A percentile compares a stretch with the other conserved stretches of the same genome.
Conservation (phyloP, 2,888 invertebrate species). For the Aphrophora alni region DNA sequence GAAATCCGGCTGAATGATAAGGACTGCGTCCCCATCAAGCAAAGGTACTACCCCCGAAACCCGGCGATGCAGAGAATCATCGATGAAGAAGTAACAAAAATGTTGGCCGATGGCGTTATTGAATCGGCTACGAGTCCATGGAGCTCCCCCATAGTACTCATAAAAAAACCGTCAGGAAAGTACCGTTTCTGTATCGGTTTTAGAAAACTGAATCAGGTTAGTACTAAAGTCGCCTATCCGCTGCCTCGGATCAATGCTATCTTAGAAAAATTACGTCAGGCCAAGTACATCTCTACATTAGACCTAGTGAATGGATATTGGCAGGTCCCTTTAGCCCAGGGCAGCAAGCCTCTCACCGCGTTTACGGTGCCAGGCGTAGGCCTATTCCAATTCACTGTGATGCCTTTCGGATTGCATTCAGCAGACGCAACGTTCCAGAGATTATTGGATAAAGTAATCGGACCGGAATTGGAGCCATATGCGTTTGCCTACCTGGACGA, state of each 20-base stretch:
- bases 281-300: not conserved
- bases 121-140: constrained; percentile 2
- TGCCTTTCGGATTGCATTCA: constrained; percentile 51
- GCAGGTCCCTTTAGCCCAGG: not conserved
- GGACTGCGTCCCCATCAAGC: too few relatives aligned
- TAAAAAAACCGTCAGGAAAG: constrained; percentile 14
- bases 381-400: constrained; percentile 43
- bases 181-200: too few relatives aligned
- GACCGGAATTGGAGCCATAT: constrained; percentile 46
- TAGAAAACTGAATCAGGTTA: too few relatives aligned
- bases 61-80: constrained; percentile 12
- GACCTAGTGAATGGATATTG: too few relatives aligned
- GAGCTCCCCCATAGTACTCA: constrained; percentile 16
- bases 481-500: constrained; percentile 8
- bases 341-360: constrained; percentile 44
- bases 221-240: constrained; percentile 22
- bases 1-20: too few relatives aligned
- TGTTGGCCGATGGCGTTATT: constrained; percentile 4
- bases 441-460: constrained; percentile 50
- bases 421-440: constrained; percentile 52
- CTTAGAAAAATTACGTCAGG: not conserved
- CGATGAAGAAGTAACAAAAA: not conserved
- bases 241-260: not conserved
- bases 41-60: not conserved
- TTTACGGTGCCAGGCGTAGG: constrained; percentile 44